A percentile compares a stretch with the other conserved stretches of the same genome.
Conservation (phyloP, 2,888 invertebrate genomes). For the Netelia melanura region DNA sequence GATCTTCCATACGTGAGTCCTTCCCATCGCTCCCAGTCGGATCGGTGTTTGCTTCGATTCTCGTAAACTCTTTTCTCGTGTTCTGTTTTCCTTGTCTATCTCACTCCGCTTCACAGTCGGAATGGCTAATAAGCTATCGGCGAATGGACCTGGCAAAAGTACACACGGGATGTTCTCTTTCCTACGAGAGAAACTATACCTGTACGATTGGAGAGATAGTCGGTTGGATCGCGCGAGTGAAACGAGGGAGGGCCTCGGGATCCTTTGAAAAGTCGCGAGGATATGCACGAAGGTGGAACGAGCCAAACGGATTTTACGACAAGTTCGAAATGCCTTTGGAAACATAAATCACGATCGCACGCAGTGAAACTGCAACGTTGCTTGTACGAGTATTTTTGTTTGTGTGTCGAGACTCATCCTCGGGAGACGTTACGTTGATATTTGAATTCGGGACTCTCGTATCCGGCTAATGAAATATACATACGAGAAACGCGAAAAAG, state of each 20-base stretch:
- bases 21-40: neutral
- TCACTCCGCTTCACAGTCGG: slow-evolving; percentile 64
- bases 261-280: slow-evolving; percentile 35
- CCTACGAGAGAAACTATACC: neutral
- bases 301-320: slow-evolving; percentile 19
- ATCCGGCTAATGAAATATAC: too few relatives aligned
- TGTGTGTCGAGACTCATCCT: slow-evolving; percentile 5
- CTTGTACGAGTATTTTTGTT: neutral
- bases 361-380: slow-evolving; percentile 8
- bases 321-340: slow-evolving; percentile 56
- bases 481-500: too few relatives aligned
- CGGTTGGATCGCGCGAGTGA: neutral
- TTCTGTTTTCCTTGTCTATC: slow-evolving; percentile 9
- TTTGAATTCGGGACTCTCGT: slow-evolving; percentile 7
- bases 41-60: slow-evolving; percentile 18
- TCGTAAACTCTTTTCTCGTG: slow-evolving; percentile 44
- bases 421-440: neutral
- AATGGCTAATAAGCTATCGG: slow-evolving; percentile 70
- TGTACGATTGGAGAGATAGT: neutral
- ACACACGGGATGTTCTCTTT: slow-evolving; percentile 25
- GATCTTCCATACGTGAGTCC: neutral
- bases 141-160: slow-evolving; percentile 18
- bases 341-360: slow-evolving; percentile 1
- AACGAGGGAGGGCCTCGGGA: neutral
- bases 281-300: slow-evolving; percentile 22